Percentiles rank a stretch among this genome's conserved stretches.
Evolutionary conservation across 2,797 vertebrate species (phyloP).

Genomic region (Pantherophis vulpinus): DNA sequence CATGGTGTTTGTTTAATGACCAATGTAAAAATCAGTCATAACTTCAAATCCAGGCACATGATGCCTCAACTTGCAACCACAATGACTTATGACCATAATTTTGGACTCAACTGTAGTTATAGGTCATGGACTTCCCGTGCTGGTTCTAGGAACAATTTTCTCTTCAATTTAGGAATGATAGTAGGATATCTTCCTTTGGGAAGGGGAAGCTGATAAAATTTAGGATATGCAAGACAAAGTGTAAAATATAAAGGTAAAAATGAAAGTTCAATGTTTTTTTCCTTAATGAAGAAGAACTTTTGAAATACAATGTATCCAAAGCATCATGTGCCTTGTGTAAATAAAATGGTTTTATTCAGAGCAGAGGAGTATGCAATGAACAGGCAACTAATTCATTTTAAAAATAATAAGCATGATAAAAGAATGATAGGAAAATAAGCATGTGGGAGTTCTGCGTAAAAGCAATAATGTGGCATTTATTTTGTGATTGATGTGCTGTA

Average conservation of each 20-base stretch:
- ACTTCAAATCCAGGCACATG: not conserved
- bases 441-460: slow-evolving; percentile 26
- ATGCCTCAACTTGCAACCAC: not conserved
- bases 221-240: not conserved
- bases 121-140: not conserved
- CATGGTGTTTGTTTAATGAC: not conserved
- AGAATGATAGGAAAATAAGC: slow-evolving; percentile 14
- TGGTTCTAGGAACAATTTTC: not conserved
- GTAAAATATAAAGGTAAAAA: not conserved
- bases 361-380: not conserved
- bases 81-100: not conserved
- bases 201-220: not conserved
- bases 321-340: not conserved
- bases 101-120: not conserved
- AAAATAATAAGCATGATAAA: slow-evolving; percentile 8
- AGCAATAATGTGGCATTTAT: slow-evolving; percentile 14
- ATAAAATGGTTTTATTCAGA: not conserved
- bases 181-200: too few species aligned
- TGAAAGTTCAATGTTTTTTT: not conserved
- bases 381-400: slow-evolving; percentile 7
- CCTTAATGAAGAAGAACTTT: not conserved
- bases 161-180: not conserved
- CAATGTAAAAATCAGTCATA: not conserved
- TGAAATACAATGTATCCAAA: not conserved
- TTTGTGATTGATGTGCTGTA: slow-evolving; percentile 17